phyloP scores from a whole-genome alignment of 2,797 vertebrate species.

The Poliocrania exsul region DNA sequence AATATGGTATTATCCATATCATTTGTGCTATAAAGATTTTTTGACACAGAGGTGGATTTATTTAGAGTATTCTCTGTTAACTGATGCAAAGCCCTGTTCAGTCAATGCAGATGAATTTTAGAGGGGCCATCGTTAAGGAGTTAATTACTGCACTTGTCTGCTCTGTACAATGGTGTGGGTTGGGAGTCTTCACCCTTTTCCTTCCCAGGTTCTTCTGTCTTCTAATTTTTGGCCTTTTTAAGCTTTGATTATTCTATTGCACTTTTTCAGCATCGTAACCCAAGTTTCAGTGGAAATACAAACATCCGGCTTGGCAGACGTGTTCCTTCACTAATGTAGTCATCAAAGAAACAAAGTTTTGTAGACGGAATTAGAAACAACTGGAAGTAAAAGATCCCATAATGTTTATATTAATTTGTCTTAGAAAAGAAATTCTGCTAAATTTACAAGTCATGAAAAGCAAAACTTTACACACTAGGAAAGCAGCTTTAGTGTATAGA shows the following conservation, averaged over 20 bases:
- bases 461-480: neutral
- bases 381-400: neutral
- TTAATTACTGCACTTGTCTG: neutral
- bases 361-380: neutral
- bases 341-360: neutral
- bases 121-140: neutral
- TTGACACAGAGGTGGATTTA: neutral
- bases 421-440: neutral
- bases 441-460: neutral
- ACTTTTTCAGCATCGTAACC: neutral
- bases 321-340: neutral
- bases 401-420: neutral
- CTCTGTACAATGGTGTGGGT: neutral
- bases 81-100: neutral
- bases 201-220: neutral
- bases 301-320: neutral
- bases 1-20: no score
- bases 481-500: neutral
- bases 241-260: neutral
- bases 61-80: neutral
- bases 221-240: neutral
- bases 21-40: neutral
- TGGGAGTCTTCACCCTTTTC: neutral
- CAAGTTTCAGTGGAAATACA: neutral
- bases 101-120: neutral